phyloP scores from a whole-genome alignment of 2,888 invertebrate genomes.

The Euplagia quadripunctaria region DNA sequence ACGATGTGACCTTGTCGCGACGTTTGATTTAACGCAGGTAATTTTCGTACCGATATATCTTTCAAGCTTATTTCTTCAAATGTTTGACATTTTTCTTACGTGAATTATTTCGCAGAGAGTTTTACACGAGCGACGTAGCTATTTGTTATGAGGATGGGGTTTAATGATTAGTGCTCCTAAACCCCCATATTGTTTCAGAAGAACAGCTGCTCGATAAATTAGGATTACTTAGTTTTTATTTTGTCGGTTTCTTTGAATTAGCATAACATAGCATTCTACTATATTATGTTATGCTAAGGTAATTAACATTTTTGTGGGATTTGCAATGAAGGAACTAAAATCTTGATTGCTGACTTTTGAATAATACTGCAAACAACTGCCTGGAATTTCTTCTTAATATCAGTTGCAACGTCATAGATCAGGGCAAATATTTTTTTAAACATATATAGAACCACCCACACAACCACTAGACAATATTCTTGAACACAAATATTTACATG shows the following conservation, averaged over 20 bases:
- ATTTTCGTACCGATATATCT: slow-evolving; percentile 25
- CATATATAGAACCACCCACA: no score
- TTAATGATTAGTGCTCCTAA: slow-evolving; percentile 31
- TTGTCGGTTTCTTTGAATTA: slow-evolving; percentile 1
- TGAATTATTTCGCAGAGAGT: slow-evolving; percentile 42
- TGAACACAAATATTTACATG: neutral
- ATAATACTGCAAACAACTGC: neutral
- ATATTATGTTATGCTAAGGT: neutral
- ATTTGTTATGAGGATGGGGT: slow-evolving; percentile 41
- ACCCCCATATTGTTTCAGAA: slow-evolving; percentile 34
- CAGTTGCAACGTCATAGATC: no score
- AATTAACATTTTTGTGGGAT: slow-evolving; percentile 5
- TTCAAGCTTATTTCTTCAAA: slow-evolving; percentile 31
- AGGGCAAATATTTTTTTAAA: no score
- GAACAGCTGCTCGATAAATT: slow-evolving; percentile 41
- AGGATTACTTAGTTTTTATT: slow-evolving; percentile 19
- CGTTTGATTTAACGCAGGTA: slow-evolving; percentile 46
- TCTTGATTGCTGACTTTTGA: neutral
- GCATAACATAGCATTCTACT: neutral
- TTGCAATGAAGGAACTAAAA: neutral
- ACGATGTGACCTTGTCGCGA: slow-evolving; percentile 33
- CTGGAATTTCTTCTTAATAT: neutral
- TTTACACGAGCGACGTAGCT: slow-evolving; percentile 38
- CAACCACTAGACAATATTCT: no score
- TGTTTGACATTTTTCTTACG: slow-evolving; percentile 45